A percentile compares a stretch with the other conserved stretches of the same genome.
Evolutionary conservation across 2,888 invertebrate genomes (phyloP).

Genomic region (Rhabditophanes sp.): DNA sequence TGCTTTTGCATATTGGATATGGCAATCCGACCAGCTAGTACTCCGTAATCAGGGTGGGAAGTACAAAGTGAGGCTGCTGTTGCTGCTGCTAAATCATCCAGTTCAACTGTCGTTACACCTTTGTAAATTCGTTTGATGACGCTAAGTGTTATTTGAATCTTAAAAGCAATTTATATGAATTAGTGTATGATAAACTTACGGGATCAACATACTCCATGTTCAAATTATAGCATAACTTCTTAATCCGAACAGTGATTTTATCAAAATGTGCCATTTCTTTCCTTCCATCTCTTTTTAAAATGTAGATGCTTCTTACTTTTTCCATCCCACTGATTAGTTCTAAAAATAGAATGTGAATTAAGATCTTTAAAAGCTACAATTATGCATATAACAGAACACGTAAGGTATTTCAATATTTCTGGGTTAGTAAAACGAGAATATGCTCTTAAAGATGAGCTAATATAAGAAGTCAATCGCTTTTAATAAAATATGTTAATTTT

Average conservation of each 20-base stretch:
- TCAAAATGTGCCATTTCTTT: slow-evolving; percentile 84
- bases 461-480: too few relatives aligned
- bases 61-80: slow-evolving; percentile 96
- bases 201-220: slow-evolving; percentile 92
- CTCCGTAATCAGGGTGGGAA: slow-evolving; percentile 83
- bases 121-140: slow-evolving; percentile 85
- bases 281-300: too few relatives aligned
- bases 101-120: slow-evolving; percentile 85
- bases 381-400: too few relatives aligned
- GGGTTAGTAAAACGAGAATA: too few relatives aligned
- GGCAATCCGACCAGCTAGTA: slow-evolving; percentile 61
- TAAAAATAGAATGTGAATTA: too few relatives aligned
- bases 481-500: too few relatives aligned
- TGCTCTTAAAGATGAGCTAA: too few relatives aligned
- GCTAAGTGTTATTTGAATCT: slow-evolving; percentile 52
- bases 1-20: slow-evolving; percentile 95
- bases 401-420: too few relatives aligned
- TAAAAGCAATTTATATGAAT: slow-evolving; percentile 3
- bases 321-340: too few relatives aligned
- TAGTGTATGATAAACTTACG: too few relatives aligned
- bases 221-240: slow-evolving; percentile 81
- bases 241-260: slow-evolving; percentile 87
- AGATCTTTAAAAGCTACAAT: too few relatives aligned
- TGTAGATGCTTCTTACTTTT: too few relatives aligned
- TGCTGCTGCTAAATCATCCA: slow-evolving; percentile 93